These are phyloP conservation scores for Philonicus albiceps DNA, from an alignment of 2,888 invertebrate genomes.

Conservation along the genomic window DNA sequence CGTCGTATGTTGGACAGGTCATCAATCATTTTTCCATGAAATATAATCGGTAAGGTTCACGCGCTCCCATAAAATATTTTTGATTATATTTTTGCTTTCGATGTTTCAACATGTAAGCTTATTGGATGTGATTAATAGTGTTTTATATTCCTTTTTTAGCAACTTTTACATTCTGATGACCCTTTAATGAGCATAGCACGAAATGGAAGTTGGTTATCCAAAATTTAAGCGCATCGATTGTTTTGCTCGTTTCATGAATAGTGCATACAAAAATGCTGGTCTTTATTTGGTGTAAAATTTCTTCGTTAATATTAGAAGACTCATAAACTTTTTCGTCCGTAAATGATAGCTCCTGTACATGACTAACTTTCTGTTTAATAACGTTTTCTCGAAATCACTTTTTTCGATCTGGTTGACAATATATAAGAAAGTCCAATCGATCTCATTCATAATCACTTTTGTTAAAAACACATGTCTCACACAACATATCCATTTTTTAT, in stretches of 20 bases:
- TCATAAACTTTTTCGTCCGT: not conserved
- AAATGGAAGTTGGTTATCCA: not conserved
- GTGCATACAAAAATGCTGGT: not conserved
- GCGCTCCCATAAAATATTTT: not conserved
- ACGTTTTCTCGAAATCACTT: too few species aligned
- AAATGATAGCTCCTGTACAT: not conserved
- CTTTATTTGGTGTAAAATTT: not conserved
- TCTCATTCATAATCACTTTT: too few species aligned
- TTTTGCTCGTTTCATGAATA: not conserved
- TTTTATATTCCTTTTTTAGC: not conserved
- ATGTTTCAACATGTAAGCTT: not conserved
- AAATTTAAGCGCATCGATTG: not conserved
- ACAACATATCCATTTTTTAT: too few species aligned
- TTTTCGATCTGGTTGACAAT: too few species aligned
- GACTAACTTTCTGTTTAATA: too few species aligned
- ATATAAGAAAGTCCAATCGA: too few species aligned
- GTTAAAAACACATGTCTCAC: too few species aligned
- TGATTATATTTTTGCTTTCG: not conserved
- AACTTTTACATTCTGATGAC: not conserved
- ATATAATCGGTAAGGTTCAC: not conserved
- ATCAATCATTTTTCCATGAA: not conserved
- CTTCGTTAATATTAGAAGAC: not conserved
- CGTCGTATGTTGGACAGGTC: not conserved
- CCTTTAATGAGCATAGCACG: not conserved
- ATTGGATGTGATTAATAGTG: not conserved